phyloP scores from a whole-genome alignment of 2,113 vertebrate species.

The Cochlearius cochlearius region DNA sequence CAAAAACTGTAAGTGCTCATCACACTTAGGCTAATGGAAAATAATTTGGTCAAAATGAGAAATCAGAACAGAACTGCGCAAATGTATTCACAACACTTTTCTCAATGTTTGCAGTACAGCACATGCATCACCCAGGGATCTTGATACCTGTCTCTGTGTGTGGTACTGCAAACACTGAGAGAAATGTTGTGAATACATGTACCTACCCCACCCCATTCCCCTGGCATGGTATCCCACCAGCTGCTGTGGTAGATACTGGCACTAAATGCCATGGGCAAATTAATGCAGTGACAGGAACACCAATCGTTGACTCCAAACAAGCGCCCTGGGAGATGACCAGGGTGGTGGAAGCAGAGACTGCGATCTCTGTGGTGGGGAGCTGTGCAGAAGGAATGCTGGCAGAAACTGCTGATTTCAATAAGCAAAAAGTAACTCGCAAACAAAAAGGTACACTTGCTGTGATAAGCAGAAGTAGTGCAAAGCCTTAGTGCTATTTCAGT shows the following conservation, averaged over 20 bases:
- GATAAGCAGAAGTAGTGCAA: background rate
- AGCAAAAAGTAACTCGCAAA: background rate
- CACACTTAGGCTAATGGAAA: background rate
- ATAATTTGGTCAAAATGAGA: background rate
- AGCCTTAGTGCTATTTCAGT: background rate
- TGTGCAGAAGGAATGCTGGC: background rate
- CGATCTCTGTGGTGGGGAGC: background rate
- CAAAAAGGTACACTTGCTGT: background rate
- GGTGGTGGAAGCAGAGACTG: background rate
- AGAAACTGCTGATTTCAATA: background rate
- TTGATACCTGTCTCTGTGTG: background rate
- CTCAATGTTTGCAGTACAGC: background rate
- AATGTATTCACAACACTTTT: background rate
- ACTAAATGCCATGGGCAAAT: background rate
- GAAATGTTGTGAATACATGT: no score
- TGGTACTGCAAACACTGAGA: background rate
- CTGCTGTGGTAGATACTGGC: background rate
- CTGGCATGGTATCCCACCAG: background rate
- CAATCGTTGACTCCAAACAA: rapidly evolving
- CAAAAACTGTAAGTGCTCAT: background rate
- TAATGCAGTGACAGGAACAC: background rate
- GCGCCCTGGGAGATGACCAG: background rate
- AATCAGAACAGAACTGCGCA: background rate
- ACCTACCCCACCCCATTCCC: rapidly evolving
- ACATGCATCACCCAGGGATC: background rate